These are phyloP conservation scores for Nomada lathburiana DNA, from an alignment of 2,888 invertebrate species.

Conservation along the genomic window DNA sequence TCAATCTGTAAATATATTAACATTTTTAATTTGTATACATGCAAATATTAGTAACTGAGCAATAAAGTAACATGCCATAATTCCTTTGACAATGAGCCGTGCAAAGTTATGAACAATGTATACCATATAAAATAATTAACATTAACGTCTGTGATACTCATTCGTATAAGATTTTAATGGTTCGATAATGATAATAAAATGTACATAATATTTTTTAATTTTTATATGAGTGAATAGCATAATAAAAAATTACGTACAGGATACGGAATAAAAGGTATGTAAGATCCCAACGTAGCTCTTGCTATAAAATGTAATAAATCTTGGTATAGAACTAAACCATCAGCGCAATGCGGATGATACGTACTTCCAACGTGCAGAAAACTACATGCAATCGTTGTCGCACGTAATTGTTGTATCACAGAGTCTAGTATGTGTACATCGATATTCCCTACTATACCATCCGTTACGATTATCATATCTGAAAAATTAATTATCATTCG, in stretches of 20 bases:
- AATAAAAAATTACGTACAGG: constrained; percentile 80
- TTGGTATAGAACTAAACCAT: constrained; percentile 90
- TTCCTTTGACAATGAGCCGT: too few relatives aligned
- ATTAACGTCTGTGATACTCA: background rate
- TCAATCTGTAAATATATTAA: constrained; percentile 60
- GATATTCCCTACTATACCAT: constrained; percentile 90
- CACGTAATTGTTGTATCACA: constrained; percentile 89
- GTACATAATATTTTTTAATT: background rate
- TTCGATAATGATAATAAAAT: background rate
- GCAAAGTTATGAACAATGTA: background rate
- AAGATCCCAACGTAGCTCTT: constrained; percentile 90
- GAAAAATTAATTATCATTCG: constrained; percentile 69
- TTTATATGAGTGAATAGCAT: constrained; percentile 13
- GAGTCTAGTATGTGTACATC: constrained; percentile 90
- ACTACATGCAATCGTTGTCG: constrained; percentile 90
- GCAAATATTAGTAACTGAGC: background rate
- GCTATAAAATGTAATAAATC: constrained; percentile 91
- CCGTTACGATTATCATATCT: constrained; percentile 91
- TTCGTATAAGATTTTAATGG: background rate
- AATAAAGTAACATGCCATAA: too few relatives aligned
- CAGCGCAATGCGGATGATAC: constrained; percentile 88
- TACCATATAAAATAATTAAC: background rate
- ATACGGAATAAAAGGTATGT: constrained; percentile 87
- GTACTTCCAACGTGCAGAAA: constrained; percentile 90
- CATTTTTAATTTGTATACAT: background rate